Evolutionary conservation across 2,888 invertebrate genomes (phyloP).

Genomic region (Pecten maximus): DNA sequence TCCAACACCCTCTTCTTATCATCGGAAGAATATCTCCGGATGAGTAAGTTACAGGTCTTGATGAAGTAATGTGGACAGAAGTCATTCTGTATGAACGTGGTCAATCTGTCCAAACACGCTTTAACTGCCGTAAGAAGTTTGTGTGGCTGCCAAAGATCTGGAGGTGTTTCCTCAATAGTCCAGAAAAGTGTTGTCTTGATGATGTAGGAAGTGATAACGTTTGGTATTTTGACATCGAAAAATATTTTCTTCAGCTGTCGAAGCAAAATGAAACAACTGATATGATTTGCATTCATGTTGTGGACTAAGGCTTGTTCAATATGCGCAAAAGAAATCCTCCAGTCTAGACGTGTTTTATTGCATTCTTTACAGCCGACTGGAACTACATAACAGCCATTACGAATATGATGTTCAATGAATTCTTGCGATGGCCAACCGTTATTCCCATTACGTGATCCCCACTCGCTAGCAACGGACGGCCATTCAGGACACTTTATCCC

Average conservation of each 20-base stretch:
- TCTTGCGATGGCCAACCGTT: background rate
- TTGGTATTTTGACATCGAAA: background rate
- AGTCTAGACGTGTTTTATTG: background rate
- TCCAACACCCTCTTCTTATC: background rate
- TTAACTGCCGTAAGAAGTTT: background rate
- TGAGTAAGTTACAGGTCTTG: background rate
- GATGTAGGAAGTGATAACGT: background rate
- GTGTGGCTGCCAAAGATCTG: background rate
- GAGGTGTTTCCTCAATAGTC: background rate
- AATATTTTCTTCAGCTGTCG: background rate
- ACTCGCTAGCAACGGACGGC: background rate
- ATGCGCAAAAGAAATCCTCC: background rate
- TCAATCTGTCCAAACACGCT: background rate
- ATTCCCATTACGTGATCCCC: background rate
- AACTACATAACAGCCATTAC: background rate
- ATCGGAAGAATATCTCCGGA: background rate
- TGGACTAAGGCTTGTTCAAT: background rate
- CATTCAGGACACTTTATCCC: background rate
- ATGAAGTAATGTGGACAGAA: slow-evolving; percentile 14
- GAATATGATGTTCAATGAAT: background rate
- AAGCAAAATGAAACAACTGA: background rate
- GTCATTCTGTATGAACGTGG: background rate
- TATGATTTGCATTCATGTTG: background rate
- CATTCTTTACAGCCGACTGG: background rate
- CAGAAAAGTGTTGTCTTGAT: background rate